A percentile compares a stretch with the other conserved stretches of the same genome.
These are phyloP conservation scores for Chrysemys picta DNA, from an alignment of 2,113 vertebrate species.

Conservation along the genomic window DNA sequence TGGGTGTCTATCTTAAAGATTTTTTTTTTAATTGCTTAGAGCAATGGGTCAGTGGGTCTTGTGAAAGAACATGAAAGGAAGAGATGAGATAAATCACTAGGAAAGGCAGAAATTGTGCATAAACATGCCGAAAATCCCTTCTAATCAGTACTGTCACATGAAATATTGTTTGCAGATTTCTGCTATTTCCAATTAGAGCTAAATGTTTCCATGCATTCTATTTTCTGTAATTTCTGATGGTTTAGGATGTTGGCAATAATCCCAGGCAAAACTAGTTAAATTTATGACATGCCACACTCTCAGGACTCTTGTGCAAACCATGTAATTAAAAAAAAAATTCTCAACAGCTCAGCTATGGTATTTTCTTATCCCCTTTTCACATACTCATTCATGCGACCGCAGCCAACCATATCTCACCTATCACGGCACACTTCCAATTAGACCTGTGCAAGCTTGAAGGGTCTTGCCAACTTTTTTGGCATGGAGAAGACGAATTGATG, in stretches of 20 bases:
- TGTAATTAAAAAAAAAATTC: slow-evolving; percentile 28
- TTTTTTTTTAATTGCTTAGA: not conserved
- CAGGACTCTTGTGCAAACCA: slow-evolving; percentile 26
- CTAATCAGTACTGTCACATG: not conserved
- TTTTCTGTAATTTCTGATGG: not conserved
- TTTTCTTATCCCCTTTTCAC: slow-evolving; percentile 40
- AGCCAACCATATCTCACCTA: not conserved
- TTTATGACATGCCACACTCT: slow-evolving; percentile 16
- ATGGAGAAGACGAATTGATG: not conserved
- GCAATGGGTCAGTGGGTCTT: not conserved
- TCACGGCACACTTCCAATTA: not conserved
- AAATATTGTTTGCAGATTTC: not conserved
- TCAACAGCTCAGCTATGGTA: slow-evolving; percentile 43
- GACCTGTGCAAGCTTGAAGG: slow-evolving; percentile 3
- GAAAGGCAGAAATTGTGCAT: not conserved
- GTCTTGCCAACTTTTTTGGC: not conserved
- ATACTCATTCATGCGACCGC: not conserved
- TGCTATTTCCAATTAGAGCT: not conserved
- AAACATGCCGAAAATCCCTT: not conserved
- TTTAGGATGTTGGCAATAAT: not conserved
- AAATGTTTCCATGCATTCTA: not conserved
- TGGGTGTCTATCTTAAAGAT: not conserved
- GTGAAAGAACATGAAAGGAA: not conserved
- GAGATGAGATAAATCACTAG: not conserved
- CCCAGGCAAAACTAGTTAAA: not conserved